These are phyloP conservation scores for Adelphocoris suturalis DNA, from an alignment of 2,888 invertebrate species.

Conservation along the genomic window DNA sequence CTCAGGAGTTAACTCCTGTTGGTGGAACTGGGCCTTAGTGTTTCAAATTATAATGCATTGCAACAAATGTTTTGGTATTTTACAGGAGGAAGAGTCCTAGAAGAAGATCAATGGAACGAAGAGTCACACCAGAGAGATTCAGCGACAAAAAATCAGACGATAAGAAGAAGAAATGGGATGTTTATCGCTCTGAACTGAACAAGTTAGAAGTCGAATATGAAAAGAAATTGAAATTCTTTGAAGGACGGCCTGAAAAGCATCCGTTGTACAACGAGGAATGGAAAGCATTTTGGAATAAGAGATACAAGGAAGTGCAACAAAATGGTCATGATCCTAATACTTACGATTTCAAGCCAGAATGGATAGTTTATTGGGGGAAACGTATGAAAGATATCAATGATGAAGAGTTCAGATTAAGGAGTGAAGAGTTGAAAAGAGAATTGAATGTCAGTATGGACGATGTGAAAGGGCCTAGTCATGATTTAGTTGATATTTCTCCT, in stretches of 20 bases:
- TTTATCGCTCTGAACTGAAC: slow-evolving; percentile 82
- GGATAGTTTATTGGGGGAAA: slow-evolving; percentile 92
- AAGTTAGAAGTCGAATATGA: slow-evolving; percentile 77
- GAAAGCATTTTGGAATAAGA: slow-evolving; percentile 93
- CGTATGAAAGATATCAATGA: slow-evolving; percentile 89
- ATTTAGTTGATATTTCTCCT: slow-evolving; percentile 74
- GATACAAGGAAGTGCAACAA: slow-evolving; percentile 88
- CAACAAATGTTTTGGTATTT: neutral
- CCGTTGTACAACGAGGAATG: slow-evolving; percentile 93
- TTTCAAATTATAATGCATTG: no score
- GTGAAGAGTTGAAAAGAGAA: slow-evolving; percentile 84
- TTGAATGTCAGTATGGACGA: slow-evolving; percentile 64
- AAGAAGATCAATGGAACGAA: slow-evolving; percentile 4
- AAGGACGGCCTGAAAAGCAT: slow-evolving; percentile 92
- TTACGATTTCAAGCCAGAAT: slow-evolving; percentile 93
- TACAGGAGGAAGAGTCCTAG: slow-evolving; percentile 50
- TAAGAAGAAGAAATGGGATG: slow-evolving; percentile 78
- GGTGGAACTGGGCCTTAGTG: no score
- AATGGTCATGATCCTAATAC: slow-evolving; percentile 85
- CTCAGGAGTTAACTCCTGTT: no score
- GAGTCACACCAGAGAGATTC: neutral
- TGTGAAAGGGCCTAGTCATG: slow-evolving; percentile 56
- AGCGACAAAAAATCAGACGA: slow-evolving; percentile 1
- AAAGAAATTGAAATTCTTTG: slow-evolving; percentile 83
- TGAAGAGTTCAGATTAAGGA: slow-evolving; percentile 84